Base-by-base conservation (phyloP, 2,797 vertebrate genomes). In the Acanthornis magna region DNA sequence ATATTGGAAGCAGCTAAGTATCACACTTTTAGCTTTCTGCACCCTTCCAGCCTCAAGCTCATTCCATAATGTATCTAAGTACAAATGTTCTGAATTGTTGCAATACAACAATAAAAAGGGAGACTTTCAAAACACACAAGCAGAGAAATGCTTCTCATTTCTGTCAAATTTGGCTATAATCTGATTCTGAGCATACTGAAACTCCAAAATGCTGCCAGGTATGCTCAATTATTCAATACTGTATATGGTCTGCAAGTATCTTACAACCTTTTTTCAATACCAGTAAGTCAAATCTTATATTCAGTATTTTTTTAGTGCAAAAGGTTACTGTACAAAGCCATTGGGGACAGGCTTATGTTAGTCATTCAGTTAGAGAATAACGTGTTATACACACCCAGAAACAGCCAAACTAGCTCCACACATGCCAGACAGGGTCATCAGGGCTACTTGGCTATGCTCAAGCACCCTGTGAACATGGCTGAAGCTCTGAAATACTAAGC, bases 361-460 rank as follows among this genome's bases (percentile, higher is more conserved):
- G 55, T 47, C 25, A 62, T 45, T 82, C 27, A 26, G 17, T 60
- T 88, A 55, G n/a, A 51, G 40, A 87, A 43, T 47, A 4, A 87
- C 85, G 63, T 26, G 32, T 48, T 81, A 32, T 9, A 61, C 5
- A 29, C 15, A 60, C 17, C 23, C 54, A 54, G 8, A 48, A 81
- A 58, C 55, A 82, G 16, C 36, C 60, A 47, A 68, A 73, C 10
- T 20, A 87, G 27, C 55, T 88, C 51, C n/a, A 22, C 3, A 26
- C 10, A 79, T 55, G 60, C 66, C 62, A 81, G 29, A 45, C 5
- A 36, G 11, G 62, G 58, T 65, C 58, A 40, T 1, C 0, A 0
- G 47, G 30, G 29, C 15, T 63, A 17, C 53, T 36, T 9, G 75
- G 66, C 53, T 51, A 51, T 26, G 22, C 48, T 78, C 54, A 67